A percentile compares a stretch with the other conserved stretches of the same genome.
Evolutionary conservation across 2,888 invertebrate genomes (phyloP).

Genomic region (Neoaliturus tenellus): DNA sequence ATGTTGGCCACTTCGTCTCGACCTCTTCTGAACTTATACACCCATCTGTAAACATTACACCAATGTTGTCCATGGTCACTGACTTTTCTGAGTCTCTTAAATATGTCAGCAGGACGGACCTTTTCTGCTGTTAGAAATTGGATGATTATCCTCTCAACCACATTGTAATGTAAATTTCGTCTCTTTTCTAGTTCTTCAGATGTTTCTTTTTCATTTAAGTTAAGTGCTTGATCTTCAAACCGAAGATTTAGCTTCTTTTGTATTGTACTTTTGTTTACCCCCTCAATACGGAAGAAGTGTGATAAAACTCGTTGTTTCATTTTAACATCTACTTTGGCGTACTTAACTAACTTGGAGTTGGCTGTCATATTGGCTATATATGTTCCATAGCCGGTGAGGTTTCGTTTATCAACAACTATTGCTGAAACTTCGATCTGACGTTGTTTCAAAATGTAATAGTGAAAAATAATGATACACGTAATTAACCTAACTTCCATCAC

Average conservation of each 20-base stretch:
- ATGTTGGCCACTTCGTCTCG: slow-evolving; percentile 19
- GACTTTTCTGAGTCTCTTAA: slow-evolving; percentile 11
- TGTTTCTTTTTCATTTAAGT: slow-evolving; percentile 2
- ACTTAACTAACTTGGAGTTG: slow-evolving; percentile 15
- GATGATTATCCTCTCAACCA: slow-evolving; percentile 17
- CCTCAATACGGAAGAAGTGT: slow-evolving; percentile 5
- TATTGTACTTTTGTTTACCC: background rate
- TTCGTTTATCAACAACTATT: background rate
- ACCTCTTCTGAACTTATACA: slow-evolving; percentile 12
- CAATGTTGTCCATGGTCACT: slow-evolving; percentile 38
- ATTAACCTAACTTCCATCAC: background rate
- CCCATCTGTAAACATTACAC: slow-evolving; percentile 41
- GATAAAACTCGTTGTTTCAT: slow-evolving; percentile 27
- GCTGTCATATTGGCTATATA: slow-evolving; percentile 14
- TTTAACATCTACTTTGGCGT: background rate
- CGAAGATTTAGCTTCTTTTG: background rate
- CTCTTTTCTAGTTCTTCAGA: background rate
- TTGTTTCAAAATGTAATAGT: background rate
- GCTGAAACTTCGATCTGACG: background rate
- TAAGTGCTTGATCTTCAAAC: background rate
- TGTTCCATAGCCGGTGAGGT: slow-evolving; percentile 25
- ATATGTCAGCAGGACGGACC: slow-evolving; percentile 4
- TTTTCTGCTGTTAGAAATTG: slow-evolving; percentile 22
- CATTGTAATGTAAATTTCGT: slow-evolving; percentile 25
- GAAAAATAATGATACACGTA: background rate